Evolutionary conservation across 2,797 vertebrate species (phyloP).

Genomic region (Percopsis omiscomaycus): DNA sequence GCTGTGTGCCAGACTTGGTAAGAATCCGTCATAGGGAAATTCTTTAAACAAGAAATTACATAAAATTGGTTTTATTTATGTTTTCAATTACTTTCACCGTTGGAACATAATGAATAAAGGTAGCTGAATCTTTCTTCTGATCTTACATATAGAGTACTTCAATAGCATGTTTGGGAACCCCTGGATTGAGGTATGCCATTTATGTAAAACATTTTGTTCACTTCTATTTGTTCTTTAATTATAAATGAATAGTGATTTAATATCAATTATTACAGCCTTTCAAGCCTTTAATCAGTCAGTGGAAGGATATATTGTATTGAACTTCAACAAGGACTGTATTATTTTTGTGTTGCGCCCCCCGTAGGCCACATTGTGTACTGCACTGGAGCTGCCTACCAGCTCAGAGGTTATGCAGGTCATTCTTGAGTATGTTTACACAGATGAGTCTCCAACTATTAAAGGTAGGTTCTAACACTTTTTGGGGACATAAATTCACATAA

Average conservation of each 20-base stretch:
- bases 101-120: background rate
- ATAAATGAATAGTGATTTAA: too few species aligned
- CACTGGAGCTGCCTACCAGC: constrained; percentile 90
- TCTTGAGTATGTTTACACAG: constrained; percentile 94
- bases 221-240: background rate
- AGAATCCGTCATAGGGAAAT: constrained; percentile 30
- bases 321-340: background rate
- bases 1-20: constrained; percentile 94
- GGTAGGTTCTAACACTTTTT: constrained; percentile 67
- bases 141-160: constrained; percentile 86
- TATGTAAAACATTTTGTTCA: background rate
- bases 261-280: too few species aligned
- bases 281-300: too few species aligned
- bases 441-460: constrained; percentile 88
- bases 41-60: too few species aligned
- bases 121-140: background rate
- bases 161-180: constrained; percentile 95
- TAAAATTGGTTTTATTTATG: too few species aligned
- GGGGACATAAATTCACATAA: background rate
- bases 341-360: constrained; percentile 19
- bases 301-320: background rate
- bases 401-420: constrained; percentile 90
- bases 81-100: too few species aligned
- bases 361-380: constrained; percentile 88
- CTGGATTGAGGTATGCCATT: constrained; percentile 91